These are phyloP conservation scores for Morbakka virulenta DNA, from an alignment of 30 jellyfish, hydroid and myxozoan species.

Conservation along the genomic window DNA sequence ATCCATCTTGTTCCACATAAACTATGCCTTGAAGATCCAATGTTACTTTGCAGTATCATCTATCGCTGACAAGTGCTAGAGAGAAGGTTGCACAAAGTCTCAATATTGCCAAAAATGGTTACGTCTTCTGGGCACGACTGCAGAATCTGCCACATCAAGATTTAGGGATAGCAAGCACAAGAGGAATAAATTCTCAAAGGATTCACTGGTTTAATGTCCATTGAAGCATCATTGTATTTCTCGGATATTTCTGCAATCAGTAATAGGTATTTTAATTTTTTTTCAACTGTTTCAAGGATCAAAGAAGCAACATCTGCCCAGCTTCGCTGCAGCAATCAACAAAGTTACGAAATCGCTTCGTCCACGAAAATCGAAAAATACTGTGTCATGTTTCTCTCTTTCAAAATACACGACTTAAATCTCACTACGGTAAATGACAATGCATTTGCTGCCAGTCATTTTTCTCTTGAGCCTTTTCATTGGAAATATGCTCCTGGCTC, in stretches of 20 bases:
- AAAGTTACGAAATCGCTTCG: slow-evolving; percentile 28
- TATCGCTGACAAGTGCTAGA: too few species aligned
- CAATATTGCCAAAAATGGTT: background rate
- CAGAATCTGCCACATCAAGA: background rate
- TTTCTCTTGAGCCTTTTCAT: too few species aligned
- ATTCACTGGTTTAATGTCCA: background rate
- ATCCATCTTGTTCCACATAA: too few species aligned
- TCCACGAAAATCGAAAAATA: too few species aligned
- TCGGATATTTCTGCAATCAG: slow-evolving; percentile 3
- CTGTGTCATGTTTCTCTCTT: too few species aligned
- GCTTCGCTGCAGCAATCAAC: slow-evolving; percentile 46
- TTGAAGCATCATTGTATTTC: background rate
- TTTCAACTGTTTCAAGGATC: slow-evolving; percentile 41
- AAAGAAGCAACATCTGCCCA: slow-evolving; percentile 37
- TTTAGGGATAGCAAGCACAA: background rate
- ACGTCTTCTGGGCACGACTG: too few species aligned
- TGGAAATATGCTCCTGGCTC: background rate
- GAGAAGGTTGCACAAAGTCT: too few species aligned
- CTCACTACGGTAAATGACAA: too few species aligned
- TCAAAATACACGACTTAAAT: too few species aligned
- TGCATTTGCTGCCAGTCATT: too few species aligned
- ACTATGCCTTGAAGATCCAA: too few species aligned
- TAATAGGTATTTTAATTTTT: slow-evolving; percentile 14
- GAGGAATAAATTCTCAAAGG: background rate
- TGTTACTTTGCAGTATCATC: too few species aligned